Conservation (phyloP, 2,113 vertebrate genomes). For the Rhadina sibilatrix region DNA sequence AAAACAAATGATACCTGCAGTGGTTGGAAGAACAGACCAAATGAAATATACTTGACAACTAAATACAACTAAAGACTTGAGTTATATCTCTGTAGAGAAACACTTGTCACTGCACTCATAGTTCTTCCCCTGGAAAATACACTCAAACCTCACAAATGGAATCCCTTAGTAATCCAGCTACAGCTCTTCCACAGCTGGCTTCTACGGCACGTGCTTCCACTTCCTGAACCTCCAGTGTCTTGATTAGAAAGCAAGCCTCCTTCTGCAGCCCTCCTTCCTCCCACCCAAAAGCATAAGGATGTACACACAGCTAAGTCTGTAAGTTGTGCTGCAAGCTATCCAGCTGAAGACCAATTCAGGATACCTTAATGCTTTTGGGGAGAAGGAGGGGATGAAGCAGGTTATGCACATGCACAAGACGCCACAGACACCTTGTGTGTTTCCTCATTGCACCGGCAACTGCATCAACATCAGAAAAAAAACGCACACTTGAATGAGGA, state of each 20-base stretch:
- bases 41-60: neutral
- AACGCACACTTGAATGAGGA: neutral
- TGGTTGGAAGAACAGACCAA: neutral
- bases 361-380: neutral
- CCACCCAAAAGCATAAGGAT: neutral
- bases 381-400: neutral
- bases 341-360: neutral
- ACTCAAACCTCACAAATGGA: neutral
- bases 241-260: neutral
- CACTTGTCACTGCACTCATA: neutral
- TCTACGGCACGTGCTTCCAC: neutral
- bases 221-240: neutral
- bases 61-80: neutral
- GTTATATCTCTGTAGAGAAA: neutral
- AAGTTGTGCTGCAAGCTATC: neutral
- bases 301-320: neutral
- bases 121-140: conserved; percentile 7
- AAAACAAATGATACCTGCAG: neutral
- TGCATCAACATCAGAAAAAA: neutral
- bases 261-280: neutral
- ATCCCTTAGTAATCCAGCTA: neutral
- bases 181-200: neutral
- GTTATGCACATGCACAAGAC: neutral
- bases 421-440: neutral
- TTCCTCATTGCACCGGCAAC: neutral